These are phyloP conservation scores for Isichthys henryi DNA, from an alignment of 2,113 vertebrate genomes.

Conservation along the genomic window DNA sequence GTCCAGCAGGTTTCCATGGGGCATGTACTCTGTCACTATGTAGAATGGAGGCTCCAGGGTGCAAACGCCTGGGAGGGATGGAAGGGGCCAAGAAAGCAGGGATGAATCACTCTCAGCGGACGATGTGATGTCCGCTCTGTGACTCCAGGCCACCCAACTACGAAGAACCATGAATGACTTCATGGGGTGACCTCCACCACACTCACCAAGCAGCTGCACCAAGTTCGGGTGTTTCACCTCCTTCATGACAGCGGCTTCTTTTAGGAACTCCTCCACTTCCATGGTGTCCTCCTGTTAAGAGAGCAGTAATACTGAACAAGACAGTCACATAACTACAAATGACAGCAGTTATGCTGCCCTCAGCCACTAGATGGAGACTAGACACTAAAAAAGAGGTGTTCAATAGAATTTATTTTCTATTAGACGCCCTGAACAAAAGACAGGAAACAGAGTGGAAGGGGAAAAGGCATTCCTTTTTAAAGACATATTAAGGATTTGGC, in stretches of 20 bases:
- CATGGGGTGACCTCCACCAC: background rate
- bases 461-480: background rate
- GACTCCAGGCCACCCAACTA: background rate
- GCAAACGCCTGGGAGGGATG: constrained; percentile 74
- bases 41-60: constrained; percentile 96
- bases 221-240: constrained; percentile 98
- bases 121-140: background rate
- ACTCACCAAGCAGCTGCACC: constrained; percentile 77
- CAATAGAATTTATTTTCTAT: background rate
- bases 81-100: background rate
- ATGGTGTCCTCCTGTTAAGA: constrained; percentile 87
- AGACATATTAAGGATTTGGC: background rate
- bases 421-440: background rate
- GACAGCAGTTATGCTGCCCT: background rate
- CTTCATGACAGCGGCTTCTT: constrained; percentile 98
- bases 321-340: background rate
- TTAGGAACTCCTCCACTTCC: constrained; percentile 97
- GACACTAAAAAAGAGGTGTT: background rate
- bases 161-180: background rate
- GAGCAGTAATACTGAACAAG: constrained; percentile 3
- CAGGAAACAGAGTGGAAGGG: background rate
- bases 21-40: constrained; percentile 98
- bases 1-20: constrained; percentile 90
- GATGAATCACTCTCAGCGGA: background rate
- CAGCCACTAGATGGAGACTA: constrained; percentile 42